Percentiles rank a stretch among this genome's conserved stretches.
These are phyloP conservation scores for Plusia festucae DNA, from an alignment of 2,888 invertebrate genomes.

Conservation along the genomic window DNA sequence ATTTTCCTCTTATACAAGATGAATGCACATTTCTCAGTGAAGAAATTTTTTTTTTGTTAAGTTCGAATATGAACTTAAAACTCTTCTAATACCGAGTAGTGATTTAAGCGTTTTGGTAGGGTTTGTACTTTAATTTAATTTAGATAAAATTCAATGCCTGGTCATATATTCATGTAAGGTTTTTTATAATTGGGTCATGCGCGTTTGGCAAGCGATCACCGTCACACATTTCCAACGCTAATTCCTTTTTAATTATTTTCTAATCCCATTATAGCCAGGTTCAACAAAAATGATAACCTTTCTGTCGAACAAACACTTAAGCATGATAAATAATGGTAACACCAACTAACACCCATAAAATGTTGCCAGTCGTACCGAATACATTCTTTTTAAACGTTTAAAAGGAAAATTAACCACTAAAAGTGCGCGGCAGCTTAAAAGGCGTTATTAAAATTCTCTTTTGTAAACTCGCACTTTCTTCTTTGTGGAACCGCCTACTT, in stretches of 20 bases:
- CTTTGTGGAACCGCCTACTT: conserved; percentile 28
- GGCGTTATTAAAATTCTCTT: conserved; percentile 56
- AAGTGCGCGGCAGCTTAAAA: conserved; percentile 19
- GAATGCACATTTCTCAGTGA: too few species aligned
- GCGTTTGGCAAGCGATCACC: background rate
- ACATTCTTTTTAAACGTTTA: conserved; percentile 49
- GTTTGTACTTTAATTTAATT: too few species aligned
- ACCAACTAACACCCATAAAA: conserved; percentile 37
- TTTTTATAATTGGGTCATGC: background rate
- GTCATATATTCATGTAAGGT: too few species aligned
- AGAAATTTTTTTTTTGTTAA: too few species aligned
- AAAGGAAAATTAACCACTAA: conserved; percentile 55
- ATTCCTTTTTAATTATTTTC: background rate
- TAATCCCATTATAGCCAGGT: background rate
- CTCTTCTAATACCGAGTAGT: too few species aligned
- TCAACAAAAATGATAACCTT: background rate
- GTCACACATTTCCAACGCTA: background rate
- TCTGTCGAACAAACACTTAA: background rate
- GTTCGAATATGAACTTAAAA: too few species aligned
- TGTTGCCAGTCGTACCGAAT: conserved; percentile 31
- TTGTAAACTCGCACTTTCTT: conserved; percentile 31
- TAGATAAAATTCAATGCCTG: too few species aligned
- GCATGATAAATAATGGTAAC: conserved; percentile 23
- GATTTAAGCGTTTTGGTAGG: too few species aligned
- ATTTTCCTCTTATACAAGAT: too few species aligned